Evolutionary conservation across 2,888 invertebrate genomes (phyloP).

Genomic region (Balanococcus diminutus): DNA sequence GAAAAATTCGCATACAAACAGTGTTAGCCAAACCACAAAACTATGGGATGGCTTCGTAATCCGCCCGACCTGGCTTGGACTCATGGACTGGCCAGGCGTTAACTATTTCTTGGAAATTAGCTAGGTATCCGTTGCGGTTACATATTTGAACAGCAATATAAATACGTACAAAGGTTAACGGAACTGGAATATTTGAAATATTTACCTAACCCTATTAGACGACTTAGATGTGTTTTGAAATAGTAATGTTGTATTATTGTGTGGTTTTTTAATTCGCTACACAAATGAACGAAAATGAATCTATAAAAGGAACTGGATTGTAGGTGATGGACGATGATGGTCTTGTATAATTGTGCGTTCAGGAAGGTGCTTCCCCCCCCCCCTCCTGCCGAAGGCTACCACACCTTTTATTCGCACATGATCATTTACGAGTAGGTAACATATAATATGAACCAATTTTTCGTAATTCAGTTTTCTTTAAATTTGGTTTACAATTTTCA

Average conservation of each 20-base stretch:
- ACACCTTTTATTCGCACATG: too few relatives aligned
- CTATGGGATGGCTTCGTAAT: background rate
- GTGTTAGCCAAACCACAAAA: conserved; percentile 1
- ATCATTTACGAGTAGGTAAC: too few relatives aligned
- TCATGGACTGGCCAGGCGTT: background rate
- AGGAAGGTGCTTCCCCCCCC: too few relatives aligned
- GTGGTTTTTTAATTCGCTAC: background rate
- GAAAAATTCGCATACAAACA: background rate
- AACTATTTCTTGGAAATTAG: conserved; percentile 6
- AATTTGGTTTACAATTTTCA: too few relatives aligned
- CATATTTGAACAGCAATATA: background rate
- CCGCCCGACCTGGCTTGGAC: background rate
- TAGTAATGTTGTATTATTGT: background rate
- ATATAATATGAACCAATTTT: too few relatives aligned
- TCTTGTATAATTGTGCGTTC: background rate
- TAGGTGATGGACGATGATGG: background rate
- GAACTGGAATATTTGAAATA: conserved; percentile 25
- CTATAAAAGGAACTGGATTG: background rate
- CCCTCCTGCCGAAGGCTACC: too few relatives aligned
- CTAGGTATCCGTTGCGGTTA: background rate
- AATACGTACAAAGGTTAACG: conserved; percentile 24
- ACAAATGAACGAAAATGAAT: background rate
- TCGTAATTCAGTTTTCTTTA: too few relatives aligned
- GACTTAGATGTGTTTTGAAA: background rate
- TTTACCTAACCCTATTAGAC: background rate